Base-by-base conservation (phyloP, 2,888 invertebrate genomes). In the Hofmannophila pseudospretella region DNA sequence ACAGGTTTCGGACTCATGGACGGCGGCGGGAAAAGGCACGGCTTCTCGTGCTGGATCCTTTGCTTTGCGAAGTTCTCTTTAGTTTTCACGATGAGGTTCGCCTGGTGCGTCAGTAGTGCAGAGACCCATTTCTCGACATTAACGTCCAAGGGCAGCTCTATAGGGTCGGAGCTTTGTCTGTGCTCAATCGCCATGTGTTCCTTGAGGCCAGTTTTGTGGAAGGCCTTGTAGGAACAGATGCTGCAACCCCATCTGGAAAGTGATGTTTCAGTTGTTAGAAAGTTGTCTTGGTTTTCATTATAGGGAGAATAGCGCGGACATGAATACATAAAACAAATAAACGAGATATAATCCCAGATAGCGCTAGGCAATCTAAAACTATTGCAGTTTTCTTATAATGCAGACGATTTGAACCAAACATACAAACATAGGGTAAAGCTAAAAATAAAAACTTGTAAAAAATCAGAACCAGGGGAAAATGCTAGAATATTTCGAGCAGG, bases 201-300 rank as follows among this genome's bases (percentile, higher is more conserved):
- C 13, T 75, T 65, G 11, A 91, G 69, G 0, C 88, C 81, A 1
- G 67, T 74, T 42, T 79, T 85, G 49, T 89, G 90, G 45, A 90
- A 89, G 1, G 89, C 88, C 44, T 86, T 87, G 53, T 89, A 90
- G 0, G 85, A 74, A 54, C 92, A 92, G 1, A 79, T 59, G 10
- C 74, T 79, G 54, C 92, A 92, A 10, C 82, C 78, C 86, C 88
- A 92, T 49, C 92, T 91, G 59, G 10, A 22, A 26, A 34, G 29
- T 30, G 14, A 32, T 34, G 19, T 20, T n/a, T 39, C 32, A 26
- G 13, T 12, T 26, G 13, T 13, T 30, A 19, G 4, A 3, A 2
- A 20, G 1, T 2, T n/a, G n/a, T n/a, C n/a, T n/a, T n/a, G n/a
- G n/a, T n/a, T n/a, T n/a, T n/a, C n/a, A n/a, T n/a, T n/a, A n/a